Base-by-base conservation (phyloP, 1,140 invertebrate genomes). In the Cydia amplana region DNA sequence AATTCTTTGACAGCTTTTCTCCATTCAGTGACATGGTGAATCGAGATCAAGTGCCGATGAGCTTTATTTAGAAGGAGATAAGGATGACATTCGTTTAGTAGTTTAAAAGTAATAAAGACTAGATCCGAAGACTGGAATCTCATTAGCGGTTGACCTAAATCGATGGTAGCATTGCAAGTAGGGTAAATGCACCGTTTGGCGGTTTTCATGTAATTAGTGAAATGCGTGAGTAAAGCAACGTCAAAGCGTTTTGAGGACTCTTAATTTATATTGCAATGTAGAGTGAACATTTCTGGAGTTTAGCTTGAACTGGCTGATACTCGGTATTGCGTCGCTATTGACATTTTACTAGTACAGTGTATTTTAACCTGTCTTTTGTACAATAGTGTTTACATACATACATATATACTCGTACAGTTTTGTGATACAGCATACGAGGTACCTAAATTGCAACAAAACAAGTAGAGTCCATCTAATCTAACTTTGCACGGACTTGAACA, bases 91-190 rank as follows among this genome's bases (percentile, higher is more conserved):
- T 36, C 65, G 16, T 18, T 70, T 36, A 70, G 16, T 18, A 70
- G 65, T 36, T 36, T 43, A 4, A 9, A 36, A 70, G 65, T 70
- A 70, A 70, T 70, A 70, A 70, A 70, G 65, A 70, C 65, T 70
- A 70, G 65, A 70, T 70, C 65, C 18, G 65, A 70, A 70, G 65
- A 36, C 65, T 70, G 65, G 65, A 70, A 70, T 70, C 65, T 70
- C 65, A 70, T 70, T 70, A 70, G 65, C 65, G 65, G 65, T 70
- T 70, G 65, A 70, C 65, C 65, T 70, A 70, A 70, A 70, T 70
- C 65, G 65, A 70, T 70, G 65, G 65, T 32, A 40, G 65, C 28
- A 36, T 60, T 60, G 65, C n/a, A 40, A 36, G 65, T 70, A 70
- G 65, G 65, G 65, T 70, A 70, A 70, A 70, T 70, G 65, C 65